Base-by-base conservation (phyloP, 2,113 vertebrate species). In the Cyanoderma ruficeps region DNA sequence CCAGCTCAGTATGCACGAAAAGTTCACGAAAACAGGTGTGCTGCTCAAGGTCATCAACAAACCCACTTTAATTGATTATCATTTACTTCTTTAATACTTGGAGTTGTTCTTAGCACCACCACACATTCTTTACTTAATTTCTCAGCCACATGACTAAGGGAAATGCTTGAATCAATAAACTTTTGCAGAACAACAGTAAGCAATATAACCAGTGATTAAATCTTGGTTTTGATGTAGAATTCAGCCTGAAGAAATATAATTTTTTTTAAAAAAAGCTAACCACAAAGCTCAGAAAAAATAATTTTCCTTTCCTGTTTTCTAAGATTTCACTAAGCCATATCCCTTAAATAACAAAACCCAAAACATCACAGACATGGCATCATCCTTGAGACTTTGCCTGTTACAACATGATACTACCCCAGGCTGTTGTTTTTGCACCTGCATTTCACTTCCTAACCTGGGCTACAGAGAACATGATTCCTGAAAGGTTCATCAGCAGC, bases 371-470 rank as follows among this genome's bases (percentile, higher is more conserved):
- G 86, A 94, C 68, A 81, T 41, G 72, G 94, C 86, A 94, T 92
- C 91, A 95, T 93, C 52, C 44, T 91, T 81, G 56, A 94, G 80
- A 83, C 83, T 86, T 50, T 31, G 76, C 89, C 64, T 94, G 89
- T 92, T 95, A 91, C 47, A 93, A 93, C 89, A 89, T 1, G 31
- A 2, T 75, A 81, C 63, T 78, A 93, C 93, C 60, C n/a, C 72
- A 70, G 88, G 93, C 83, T 96, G 89, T 96, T 97, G 91, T 84
- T 96, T 94, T 95, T 94, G 91, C 95, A 96, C 95, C 96, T 97
- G 94, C 76, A 77, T 82, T 87, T 94, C 64, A 56, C 95, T 89
- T 97, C 94, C 95, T 87, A 92, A 94, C 89, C 80, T 94, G 76
- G 31, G 64, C 92, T 86, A 87, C 68, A 59, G 69, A 86, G 93